Conservation (phyloP, 1,140 invertebrate genomes). For the Cepaea nemoralis region DNA sequence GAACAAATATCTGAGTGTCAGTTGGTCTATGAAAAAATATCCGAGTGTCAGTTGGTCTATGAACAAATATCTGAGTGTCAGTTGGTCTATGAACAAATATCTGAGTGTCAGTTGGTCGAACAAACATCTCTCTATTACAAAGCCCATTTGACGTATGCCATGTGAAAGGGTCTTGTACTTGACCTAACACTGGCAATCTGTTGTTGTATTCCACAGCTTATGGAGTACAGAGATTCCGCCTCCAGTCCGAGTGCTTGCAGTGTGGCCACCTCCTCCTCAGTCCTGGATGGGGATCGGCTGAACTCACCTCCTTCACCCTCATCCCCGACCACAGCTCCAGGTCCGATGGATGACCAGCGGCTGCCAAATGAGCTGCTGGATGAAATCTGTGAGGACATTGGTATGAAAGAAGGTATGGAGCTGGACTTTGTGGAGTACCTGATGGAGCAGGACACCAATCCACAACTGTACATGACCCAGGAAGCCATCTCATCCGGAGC, state of each 20-base stretch:
- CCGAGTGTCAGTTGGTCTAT: too few relatives aligned
- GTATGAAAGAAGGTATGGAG: constrained; percentile 71
- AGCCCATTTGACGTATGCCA: too few relatives aligned
- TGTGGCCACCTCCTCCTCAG: constrained; percentile 48
- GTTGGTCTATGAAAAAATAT: too few relatives aligned
- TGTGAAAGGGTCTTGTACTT: too few relatives aligned
- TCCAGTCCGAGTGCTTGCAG: constrained; percentile 63
- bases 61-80: too few relatives aligned
- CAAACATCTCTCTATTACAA: too few relatives aligned
- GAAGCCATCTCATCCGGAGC: constrained; percentile 51
- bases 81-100: too few relatives aligned
- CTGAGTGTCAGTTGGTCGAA: too few relatives aligned
- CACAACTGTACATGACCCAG: constrained; percentile 65
- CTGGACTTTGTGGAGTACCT: constrained; percentile 70
- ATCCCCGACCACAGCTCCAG: constrained; percentile 51
- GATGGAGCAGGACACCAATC: constrained; percentile 68
- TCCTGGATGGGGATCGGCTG: constrained; percentile 54
- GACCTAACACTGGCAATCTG: not conserved
- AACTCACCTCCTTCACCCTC: constrained; percentile 58
- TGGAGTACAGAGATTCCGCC: constrained; percentile 67
- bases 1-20: too few relatives aligned
- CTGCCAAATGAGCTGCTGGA: constrained; percentile 70
- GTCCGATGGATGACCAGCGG: constrained; percentile 65
- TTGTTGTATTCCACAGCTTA: constrained; percentile 56
- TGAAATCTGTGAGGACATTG: constrained; percentile 71